Base-by-base conservation (phyloP, 2,113 vertebrate genomes). In the Centropristis striata region DNA sequence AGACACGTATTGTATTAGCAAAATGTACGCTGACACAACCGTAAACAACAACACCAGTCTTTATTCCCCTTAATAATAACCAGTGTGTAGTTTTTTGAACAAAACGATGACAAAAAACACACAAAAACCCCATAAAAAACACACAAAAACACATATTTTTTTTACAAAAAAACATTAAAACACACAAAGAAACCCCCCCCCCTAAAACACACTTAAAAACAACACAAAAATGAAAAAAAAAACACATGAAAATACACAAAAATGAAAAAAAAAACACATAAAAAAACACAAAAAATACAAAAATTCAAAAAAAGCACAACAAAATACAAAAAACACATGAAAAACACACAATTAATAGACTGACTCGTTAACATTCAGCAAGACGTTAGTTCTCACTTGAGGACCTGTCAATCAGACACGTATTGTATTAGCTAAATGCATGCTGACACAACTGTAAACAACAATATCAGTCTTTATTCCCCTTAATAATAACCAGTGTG, bases 361-460 rank as follows among this genome's bases (percentile, higher is more conserved):
- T 21, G 57, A 39, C 20, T 36, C 16, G 25, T 57, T 28, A 54
- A 49, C 2, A 65, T 54, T 53, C 51, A 64, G 13, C 13, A 25
- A 46, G 44, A 55, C 47, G n/a, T 54, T 27, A 28, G 61, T 57
- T 57, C 50, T 67, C 18, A 49, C 49, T 71, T 71, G 49, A 15
- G 16, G 14, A 9, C 7, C 41, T 28, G 28, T 66, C 60, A 66
- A 10, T 80, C 69, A 58, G 14, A 14, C 25, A 21, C 50, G 1
- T 21, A 21, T 41, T 2, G 2, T 20, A 4, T 6, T 2, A n/a
- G 20, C 5, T 13, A 28, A 65, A 28, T 4, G 18, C 61, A 64
- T 5, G 3, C n/a, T 11, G 39, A 61, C 37, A 42, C 21, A 25
- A 23, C 21, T 13, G 25, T 20, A 65, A n/a, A 13, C 12, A 25